These are phyloP conservation scores for Struthidea cinerea DNA, from an alignment of 2,113 vertebrate species.

Conservation along the genomic window DNA sequence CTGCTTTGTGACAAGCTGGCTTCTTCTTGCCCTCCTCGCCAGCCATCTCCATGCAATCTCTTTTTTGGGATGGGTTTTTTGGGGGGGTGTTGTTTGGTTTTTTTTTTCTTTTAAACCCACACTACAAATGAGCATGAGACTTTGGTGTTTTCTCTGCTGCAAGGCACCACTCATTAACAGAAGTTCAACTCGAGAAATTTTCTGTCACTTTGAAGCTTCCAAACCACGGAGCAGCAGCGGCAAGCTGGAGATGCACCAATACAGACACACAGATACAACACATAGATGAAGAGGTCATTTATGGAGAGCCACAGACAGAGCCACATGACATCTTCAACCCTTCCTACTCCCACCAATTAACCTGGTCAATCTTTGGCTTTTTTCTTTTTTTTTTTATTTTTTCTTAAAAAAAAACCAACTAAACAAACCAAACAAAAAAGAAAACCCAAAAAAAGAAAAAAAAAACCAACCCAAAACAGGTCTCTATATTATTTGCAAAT, in stretches of 20 bases:
- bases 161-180: constrained; percentile 32
- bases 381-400: neutral
- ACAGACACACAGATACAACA: constrained; percentile 1
- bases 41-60: neutral
- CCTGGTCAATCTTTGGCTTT: constrained; percentile 72
- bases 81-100: neutral
- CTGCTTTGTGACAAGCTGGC: neutral
- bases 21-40: neutral
- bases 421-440: neutral
- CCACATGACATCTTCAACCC: neutral
- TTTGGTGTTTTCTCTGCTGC: constrained; percentile 56
- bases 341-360: constrained; percentile 18
- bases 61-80: neutral
- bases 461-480: neutral
- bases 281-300: neutral
- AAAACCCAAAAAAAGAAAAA: neutral
- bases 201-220: constrained; percentile 10
- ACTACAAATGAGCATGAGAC: constrained; percentile 13
- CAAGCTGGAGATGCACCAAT: constrained; percentile 1
- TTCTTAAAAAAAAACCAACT: neutral
- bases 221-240: constrained; percentile 34
- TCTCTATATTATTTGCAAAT: neutral
- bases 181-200: neutral
- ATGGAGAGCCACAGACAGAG: constrained; percentile 54
- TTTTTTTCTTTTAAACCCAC: neutral